Base-by-base conservation (phyloP, 2,797 vertebrate genomes). In the Peromyscus nudipes region DNA sequence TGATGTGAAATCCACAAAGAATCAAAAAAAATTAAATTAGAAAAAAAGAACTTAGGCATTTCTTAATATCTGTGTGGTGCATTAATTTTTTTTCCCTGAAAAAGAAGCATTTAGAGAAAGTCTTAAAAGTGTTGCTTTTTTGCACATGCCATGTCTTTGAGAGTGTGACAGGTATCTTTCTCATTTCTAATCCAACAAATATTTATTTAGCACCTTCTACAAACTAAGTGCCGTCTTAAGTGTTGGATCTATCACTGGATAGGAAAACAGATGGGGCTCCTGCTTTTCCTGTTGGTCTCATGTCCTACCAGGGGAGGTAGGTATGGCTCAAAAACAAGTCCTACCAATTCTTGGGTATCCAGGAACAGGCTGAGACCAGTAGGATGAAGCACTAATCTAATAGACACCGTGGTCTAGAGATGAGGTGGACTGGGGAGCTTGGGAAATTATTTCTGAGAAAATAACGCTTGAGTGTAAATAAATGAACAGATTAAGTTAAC, bases 101-200 rank as follows among this genome's bases (percentile, higher is more conserved):
- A 94, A 91, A 2, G 16, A 93, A 71, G 80, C 67, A 95, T 91
- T 93, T 93, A 57, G 3, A 90, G 90, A 60, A 87, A 76, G 27
- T 93, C 84, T 82, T 57, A 91, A 91, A 96, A 97, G 27, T 60
- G 43, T 87, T 77, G 6, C 87, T 96, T 81, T 37, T 65, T 90
- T 90, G 40, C 71, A 84, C 60, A 49, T 6, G 64, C 31, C 86
- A 87, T 75, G 67, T 60, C 14, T 92, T 43, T 79, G 87, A 69
- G n/a, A 76, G 85, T 6, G 65, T 97, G 89, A 93, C 92, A 95
- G 94, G 92, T 93, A 43, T 91, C 69, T 87, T 97, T 98, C 95
- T 94, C 67, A 93, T 76, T 90, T 79, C 73, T 80, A 89, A 69
- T 55, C 80, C 80, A 95, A 46, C 81, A 96, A 86, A 95, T 96